phyloP scores from a whole-genome alignment of 2,888 invertebrate genomes.

The Ceriagrion tenellum region DNA sequence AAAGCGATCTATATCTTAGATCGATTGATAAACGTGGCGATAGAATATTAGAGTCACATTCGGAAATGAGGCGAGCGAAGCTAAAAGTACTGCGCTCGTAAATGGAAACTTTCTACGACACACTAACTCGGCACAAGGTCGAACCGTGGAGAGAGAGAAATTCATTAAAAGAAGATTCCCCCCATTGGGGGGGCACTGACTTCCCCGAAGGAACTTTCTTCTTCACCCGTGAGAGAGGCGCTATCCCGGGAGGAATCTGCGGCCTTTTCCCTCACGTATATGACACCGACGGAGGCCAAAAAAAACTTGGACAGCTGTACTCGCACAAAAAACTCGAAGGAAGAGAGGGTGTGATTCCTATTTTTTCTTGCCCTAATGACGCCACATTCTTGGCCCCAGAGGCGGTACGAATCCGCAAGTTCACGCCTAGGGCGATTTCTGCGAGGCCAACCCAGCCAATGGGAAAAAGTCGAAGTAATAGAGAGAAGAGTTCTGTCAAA shows the following conservation, averaged over 20 bases:
- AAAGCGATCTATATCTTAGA: no score
- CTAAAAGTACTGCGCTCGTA: neutral
- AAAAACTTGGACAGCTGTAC: neutral
- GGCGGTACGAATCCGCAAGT: neutral
- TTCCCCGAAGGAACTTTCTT: neutral
- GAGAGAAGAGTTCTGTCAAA: neutral
- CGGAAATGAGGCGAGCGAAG: neutral
- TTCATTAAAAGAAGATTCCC: neutral
- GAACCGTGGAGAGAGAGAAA: neutral
- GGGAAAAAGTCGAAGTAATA: neutral
- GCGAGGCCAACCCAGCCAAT: neutral
- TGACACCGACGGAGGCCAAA: neutral
- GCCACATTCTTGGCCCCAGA: neutral
- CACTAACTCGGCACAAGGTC: neutral
- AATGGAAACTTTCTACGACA: neutral
- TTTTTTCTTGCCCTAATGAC: neutral
- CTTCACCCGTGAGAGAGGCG: neutral
- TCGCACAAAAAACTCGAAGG: neutral
- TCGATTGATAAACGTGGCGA: no score
- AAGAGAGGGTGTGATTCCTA: neutral
- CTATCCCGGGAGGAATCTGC: neutral
- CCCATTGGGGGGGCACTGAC: conserved; percentile 13
- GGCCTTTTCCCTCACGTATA: neutral
- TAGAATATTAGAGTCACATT: neutral
- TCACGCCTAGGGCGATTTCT: neutral